Evolutionary conservation across 2,113 vertebrate genomes (phyloP).

Genomic region (Phyllopteryx taeniolatus): DNA sequence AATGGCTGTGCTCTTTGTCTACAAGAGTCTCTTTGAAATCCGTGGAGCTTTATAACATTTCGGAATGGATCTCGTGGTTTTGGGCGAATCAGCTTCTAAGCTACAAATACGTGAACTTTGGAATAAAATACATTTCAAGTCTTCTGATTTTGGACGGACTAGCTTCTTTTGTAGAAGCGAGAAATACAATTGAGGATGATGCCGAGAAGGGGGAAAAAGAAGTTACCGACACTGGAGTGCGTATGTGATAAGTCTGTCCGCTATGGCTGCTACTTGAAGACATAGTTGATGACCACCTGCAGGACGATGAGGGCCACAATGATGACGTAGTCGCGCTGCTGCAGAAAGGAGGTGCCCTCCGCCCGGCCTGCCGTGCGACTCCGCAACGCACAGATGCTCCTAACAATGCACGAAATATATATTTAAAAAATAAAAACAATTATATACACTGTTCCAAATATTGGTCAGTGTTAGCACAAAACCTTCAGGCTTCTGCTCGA

Average conservation of each 20-base stretch:
- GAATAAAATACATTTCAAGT: constrained; percentile 14
- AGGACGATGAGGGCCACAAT: constrained; percentile 86
- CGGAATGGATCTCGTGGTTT: constrained; percentile 20
- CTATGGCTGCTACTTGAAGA: constrained; percentile 84
- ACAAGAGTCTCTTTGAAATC: constrained; percentile 36
- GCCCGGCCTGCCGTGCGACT: constrained; percentile 75
- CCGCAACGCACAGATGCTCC: constrained; percentile 85
- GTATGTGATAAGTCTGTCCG: background rate
- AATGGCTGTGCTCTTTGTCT: constrained; percentile 22
- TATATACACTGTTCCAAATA: too few relatives aligned
- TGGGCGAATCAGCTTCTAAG: background rate
- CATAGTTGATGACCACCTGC: constrained; percentile 89
- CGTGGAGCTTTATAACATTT: constrained; percentile 32
- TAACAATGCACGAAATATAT: constrained; percentile 58
- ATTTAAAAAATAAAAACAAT: too few relatives aligned
- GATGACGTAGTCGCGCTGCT: constrained; percentile 88
- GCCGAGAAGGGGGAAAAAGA: background rate
- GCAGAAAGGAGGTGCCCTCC: constrained; percentile 85
- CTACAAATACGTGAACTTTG: background rate
- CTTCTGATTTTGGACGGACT: background rate
- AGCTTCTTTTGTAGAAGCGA: background rate
- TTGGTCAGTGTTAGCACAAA: too few relatives aligned
- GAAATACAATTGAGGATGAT: background rate
- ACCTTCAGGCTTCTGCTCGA: too few relatives aligned
- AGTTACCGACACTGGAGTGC: background rate